Conservation (phyloP, 2,113 vertebrate genomes). For the Chitala chitala region DNA sequence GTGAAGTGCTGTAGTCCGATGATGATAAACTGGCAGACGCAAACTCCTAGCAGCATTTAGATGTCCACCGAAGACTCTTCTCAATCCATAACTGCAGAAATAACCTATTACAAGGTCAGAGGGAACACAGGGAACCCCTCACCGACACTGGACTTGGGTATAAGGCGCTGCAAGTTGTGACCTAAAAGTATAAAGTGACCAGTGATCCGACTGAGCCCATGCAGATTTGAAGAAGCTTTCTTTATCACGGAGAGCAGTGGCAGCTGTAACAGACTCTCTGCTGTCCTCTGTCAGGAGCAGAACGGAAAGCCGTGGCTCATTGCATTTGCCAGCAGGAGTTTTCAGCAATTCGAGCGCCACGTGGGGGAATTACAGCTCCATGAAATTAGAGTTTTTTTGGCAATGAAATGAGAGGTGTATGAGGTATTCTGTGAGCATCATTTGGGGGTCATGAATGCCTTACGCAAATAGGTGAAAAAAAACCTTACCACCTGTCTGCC, state of each 20-base stretch:
- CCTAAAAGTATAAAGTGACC: slow-evolving; percentile 11
- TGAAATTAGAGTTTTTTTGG: slow-evolving; percentile 20
- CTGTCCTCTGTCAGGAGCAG: slow-evolving; percentile 9
- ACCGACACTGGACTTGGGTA: neutral
- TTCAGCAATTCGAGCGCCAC: slow-evolving; percentile 10
- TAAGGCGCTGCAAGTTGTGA: neutral
- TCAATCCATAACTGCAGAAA: neutral
- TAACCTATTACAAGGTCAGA: neutral
- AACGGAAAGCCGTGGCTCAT: slow-evolving; percentile 21
- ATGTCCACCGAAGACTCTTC: too few species aligned
- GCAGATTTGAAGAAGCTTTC: slow-evolving; percentile 14
- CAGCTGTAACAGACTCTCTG: neutral
- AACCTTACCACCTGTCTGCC: neutral
- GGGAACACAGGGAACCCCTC: neutral
- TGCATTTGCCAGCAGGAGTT: slow-evolving; percentile 18
- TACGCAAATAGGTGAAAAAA: neutral
- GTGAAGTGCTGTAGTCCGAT: too few species aligned
- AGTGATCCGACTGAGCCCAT: slow-evolving; percentile 14
- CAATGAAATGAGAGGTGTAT: slow-evolving; percentile 2
- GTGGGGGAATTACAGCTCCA: slow-evolving; percentile 15
- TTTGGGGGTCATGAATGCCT: slow-evolving; percentile 6
- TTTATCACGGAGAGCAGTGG: slow-evolving; percentile 14
- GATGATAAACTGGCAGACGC: too few species aligned
- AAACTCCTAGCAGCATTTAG: neutral
- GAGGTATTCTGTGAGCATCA: neutral